Percentiles rank a stretch among this genome's conserved stretches.
Evolutionary conservation across 2,113 vertebrate species (phyloP).

Genomic region (Hemibagrus wyckioides): DNA sequence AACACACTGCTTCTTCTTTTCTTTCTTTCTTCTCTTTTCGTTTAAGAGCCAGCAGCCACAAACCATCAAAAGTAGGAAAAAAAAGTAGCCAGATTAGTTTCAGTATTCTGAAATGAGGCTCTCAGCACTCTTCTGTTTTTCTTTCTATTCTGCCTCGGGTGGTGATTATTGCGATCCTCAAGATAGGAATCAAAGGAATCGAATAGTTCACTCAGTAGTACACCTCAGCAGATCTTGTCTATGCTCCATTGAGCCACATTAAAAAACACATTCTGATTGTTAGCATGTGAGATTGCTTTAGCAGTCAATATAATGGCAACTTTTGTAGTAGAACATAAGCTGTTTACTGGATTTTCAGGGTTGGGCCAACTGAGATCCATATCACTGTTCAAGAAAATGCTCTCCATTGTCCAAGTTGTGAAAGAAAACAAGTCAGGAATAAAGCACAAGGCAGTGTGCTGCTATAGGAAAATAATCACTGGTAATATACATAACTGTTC

Average conservation of each 20-base stretch:
- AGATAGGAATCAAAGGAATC: constrained; percentile 72
- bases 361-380: constrained; percentile 39
- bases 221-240: constrained; percentile 73
- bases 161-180: constrained; percentile 65
- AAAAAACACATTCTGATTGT: constrained; percentile 77
- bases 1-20: background rate
- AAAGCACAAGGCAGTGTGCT: background rate
- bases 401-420: background rate
- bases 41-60: constrained; percentile 41
- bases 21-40: constrained; percentile 20
- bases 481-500: background rate
- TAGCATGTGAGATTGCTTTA: constrained; percentile 71
- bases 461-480: background rate
- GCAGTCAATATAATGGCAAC: constrained; percentile 63
- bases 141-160: constrained; percentile 55
- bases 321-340: constrained; percentile 59
- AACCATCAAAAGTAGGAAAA: constrained; percentile 51
- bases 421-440: background rate
- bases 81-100: background rate
- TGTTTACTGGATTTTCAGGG: constrained; percentile 49
- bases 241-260: constrained; percentile 76
- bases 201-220: constrained; percentile 73
- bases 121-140: constrained; percentile 45
- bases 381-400: constrained; percentile 45
- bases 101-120: background rate